Evolutionary conservation across 2,113 vertebrate genomes (phyloP), one percentile per base, ranked within the genome.

Genomic region (Pantherophis guttatus): DNA sequence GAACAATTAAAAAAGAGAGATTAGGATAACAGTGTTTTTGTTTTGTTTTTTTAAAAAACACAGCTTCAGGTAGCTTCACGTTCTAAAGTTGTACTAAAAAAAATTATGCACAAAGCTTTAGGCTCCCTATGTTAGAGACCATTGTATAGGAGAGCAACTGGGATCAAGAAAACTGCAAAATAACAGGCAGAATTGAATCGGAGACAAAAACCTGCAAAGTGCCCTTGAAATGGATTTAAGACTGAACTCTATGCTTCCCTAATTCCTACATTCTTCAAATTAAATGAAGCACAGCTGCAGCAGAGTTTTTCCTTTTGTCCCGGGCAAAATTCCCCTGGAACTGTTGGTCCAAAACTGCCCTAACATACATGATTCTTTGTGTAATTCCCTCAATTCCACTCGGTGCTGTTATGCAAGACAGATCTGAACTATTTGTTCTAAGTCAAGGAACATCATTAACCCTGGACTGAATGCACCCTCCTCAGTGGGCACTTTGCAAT

Each of bases 361-460:
- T 50, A 87, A 91, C 65, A 87, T 91, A 26, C 90, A 89, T 62
- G 91, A 29, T 85, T 26, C 86, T 86, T 93, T 81, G 21, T 0
- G 81, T n/a, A 29, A 91, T 95, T 94, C 90, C 90, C 89, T 90
- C 87, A 15, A 81, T 90, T 33, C 81, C 57, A 15, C 24, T 1
- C 92, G 65, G 50, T 62, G 50, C 86, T 21, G 39, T 92, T 94
- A 94, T 89, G 29, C 4, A 59, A 95, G 48, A 93, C 91, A 90
- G 94, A 89, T 94, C 52, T 94, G 70, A 94, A 92, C 15, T 96
- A 59, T 93, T 94, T 95, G 33, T 65, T 96, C 19, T 89, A 93
- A 93, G 93, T 75, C 94, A 70, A 52, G 91, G 95, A 96, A 87
- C 33, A 95, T 5, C 26, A 92, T 91, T 90, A 92, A 58, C 87